A percentile compares a stretch with the other conserved stretches of the same genome.
These are phyloP conservation scores for Coryphaenoides rupestris DNA, from an alignment of 2,113 vertebrate species.

Conservation along the genomic window DNA sequence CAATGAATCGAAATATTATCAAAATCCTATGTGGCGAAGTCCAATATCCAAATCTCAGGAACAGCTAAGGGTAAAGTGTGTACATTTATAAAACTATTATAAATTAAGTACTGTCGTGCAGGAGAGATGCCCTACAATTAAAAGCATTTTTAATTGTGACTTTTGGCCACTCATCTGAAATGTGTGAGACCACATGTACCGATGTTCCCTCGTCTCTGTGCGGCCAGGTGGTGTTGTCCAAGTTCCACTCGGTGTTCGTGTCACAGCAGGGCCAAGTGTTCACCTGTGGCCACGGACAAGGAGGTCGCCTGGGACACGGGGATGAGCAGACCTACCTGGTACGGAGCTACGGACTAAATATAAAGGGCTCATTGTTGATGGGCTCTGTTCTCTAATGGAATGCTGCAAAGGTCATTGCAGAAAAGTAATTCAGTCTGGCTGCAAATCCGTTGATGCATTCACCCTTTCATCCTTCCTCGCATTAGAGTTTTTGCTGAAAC, in stretches of 20 bases:
- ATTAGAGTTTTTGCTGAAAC: too few relatives aligned
- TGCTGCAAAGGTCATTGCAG: neutral
- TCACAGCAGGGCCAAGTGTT: constrained; percentile 95
- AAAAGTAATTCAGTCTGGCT: neutral
- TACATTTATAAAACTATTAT: too few relatives aligned
- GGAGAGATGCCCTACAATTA: too few relatives aligned
- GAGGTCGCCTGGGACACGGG: constrained; percentile 95
- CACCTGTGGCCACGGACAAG: constrained; percentile 95
- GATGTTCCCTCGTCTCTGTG: constrained; percentile 9
- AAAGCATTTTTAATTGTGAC: too few relatives aligned
- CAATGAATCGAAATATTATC: too few relatives aligned
- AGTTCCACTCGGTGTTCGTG: constrained; percentile 97
- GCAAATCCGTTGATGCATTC: neutral
- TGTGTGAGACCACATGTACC: neutral
- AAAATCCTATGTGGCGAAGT: too few relatives aligned
- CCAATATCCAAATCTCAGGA: too few relatives aligned
- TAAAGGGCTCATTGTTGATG: neutral
- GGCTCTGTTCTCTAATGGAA: neutral
- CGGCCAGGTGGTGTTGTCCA: constrained; percentile 89
- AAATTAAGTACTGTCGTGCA: too few relatives aligned
- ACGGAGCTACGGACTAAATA: constrained; percentile 32
- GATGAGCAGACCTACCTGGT: constrained; percentile 97
- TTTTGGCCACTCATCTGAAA: too few relatives aligned
- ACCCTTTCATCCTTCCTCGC: neutral
- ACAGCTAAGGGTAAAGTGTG: too few relatives aligned